Base-by-base conservation (phyloP, 2,113 vertebrate species). In the Macroglossus sobrinus region DNA sequence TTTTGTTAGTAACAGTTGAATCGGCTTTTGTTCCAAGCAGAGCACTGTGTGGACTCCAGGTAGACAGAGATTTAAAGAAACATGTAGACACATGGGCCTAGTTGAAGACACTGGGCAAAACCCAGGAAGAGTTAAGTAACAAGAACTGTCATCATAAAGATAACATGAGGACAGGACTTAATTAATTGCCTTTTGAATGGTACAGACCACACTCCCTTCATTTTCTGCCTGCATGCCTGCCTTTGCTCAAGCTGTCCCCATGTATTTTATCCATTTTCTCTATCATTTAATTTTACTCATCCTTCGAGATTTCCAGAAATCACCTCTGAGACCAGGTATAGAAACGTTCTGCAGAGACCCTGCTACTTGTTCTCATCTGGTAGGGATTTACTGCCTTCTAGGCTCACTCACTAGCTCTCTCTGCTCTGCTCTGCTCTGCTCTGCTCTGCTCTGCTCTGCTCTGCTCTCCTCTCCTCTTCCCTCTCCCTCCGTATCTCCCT, bases 141-240 rank as follows among this genome's bases (percentile, higher is more conserved):
- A 57, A 95, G 59, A 76, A 47, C 84, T 78, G 64, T 88, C 69
- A 57, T 87, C 81, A 30, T 95, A n/a, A 93, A 91, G 78, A 63
- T 69, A 53, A 81, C 93, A 30, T 30, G 55, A 78, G 84, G 75
- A 28, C 87, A 94, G 59, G 59, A 50, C 61, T 96, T 94, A 88
- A 79, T 96, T 72, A 95, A 79, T 79, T 85, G 89, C 40, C 30
- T 93, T 93, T 79, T 57, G 66, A 93, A 26, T 28, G 19, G 30
- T 81, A 11, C 30, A 84, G 59, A 30, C 59, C 68, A 8, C 68
- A n/a, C 43, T 63, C 35, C 85, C 71, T 80, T 81, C 69, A 72
- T 96, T 84, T 86, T 69, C 71, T 43, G 38, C 66, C 79, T 53
- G 45, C 55, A 59, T 72, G 30, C 76, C 66, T 91, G 87, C 74